phyloP scores from a whole-genome alignment of 2,888 invertebrate species.

The Didymodactylos carnosus region DNA sequence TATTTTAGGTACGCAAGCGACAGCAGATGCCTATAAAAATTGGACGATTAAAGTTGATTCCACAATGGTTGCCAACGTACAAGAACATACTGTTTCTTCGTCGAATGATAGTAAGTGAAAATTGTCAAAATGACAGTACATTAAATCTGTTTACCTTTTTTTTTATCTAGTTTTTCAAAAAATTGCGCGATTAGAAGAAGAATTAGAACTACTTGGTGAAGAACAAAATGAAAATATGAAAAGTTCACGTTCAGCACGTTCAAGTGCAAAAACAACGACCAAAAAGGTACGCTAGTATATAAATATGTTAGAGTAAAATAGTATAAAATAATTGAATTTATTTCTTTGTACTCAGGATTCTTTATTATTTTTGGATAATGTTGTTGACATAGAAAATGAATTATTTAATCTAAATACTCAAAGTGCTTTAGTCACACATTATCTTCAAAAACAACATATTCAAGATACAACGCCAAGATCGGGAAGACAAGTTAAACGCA shows the following conservation, averaged over 20 bases:
- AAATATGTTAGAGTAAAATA: not conserved
- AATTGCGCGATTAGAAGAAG: not conserved
- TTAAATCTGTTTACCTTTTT: not conserved
- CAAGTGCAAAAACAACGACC: not conserved
- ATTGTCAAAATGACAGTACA: not conserved
- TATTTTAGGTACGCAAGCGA: not conserved
- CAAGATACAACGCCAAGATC: not conserved
- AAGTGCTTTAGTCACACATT: not conserved
- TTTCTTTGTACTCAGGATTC: too few species aligned
- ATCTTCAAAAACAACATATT: not conserved
- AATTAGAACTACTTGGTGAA: not conserved
- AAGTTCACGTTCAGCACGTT: too few species aligned
- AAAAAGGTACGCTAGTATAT: not conserved
- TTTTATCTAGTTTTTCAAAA: not conserved
- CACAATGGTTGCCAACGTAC: not conserved
- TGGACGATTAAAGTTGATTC: not conserved
- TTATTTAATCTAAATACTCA: not conserved
- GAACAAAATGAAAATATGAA: not conserved
- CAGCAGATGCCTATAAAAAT: not conserved
- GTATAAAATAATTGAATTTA: not conserved
- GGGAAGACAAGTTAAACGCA: not conserved
- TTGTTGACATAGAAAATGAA: not conserved
- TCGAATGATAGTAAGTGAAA: not conserved
- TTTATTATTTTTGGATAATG: too few species aligned
- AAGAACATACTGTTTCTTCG: not conserved